Evolutionary conservation across 2,888 invertebrate genomes (phyloP), one percentile per base, ranked within the genome.

Genomic region (Drosophila meridiana): DNA sequence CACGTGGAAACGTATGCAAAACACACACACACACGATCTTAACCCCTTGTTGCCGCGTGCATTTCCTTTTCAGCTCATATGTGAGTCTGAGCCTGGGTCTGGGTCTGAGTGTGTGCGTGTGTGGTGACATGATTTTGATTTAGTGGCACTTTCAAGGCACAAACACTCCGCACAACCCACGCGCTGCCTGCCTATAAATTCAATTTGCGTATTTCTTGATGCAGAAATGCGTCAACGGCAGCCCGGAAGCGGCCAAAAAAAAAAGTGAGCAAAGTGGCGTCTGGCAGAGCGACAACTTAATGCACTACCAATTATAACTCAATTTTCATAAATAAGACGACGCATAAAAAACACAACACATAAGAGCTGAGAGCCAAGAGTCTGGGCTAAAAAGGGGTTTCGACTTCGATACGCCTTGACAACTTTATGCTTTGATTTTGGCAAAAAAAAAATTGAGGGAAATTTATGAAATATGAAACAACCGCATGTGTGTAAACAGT

Each of bases 271-370:
- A 66, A 38, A 38, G 36, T 14, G 57, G 40, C 11, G 42, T 26
- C 69, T 57, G 64, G 67, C 43, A 58, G 70, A 73, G 62, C 72
- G 76, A 88, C 78, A 82, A 85, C 84, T 85, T 88, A 89, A 90
- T 85, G 82, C 73, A 89, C 86, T 89, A 80, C 90, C 91, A 92
- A 91, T 91, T 92, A 92, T 91, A 90, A 90, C 91, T 90, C 92
- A 91, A 91, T 92, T 91, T 91, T 91, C 90, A 92, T 92, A 91
- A 91, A 92, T 89, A 90, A 83, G 86, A 85, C 68, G 75, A 85
- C 68, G 75, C 62, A 76, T 58, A 64, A 73, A 65, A 68, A 83
- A 71, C 78, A 88, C 73, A 86, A 74, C 81, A 86, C 74, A 72
- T 81, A 72, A 66, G 60, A 50, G 50, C 28, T 40, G 7, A 13